Percentiles rank a stretch among this genome's conserved stretches.
phyloP scores from a whole-genome alignment of 2,888 invertebrate genomes.

The Leptarthrus brevirostris region DNA sequence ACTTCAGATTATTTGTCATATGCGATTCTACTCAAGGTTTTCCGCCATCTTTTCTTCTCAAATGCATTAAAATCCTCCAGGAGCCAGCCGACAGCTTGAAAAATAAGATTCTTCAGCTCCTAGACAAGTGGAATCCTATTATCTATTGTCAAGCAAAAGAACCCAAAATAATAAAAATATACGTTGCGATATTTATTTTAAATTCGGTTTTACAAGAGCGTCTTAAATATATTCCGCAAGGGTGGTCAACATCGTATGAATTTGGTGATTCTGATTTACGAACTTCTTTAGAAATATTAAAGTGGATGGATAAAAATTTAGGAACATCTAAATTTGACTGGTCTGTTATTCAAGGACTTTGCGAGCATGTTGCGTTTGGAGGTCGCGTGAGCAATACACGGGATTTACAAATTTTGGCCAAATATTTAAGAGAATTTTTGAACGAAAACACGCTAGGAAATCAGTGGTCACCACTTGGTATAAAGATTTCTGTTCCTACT shows the following conservation, averaged over 20 bases:
- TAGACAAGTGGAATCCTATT: constrained; percentile 73
- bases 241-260: constrained; percentile 91
- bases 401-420: constrained; percentile 69
- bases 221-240: constrained; percentile 90
- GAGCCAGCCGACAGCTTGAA: constrained; percentile 89
- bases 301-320: constrained; percentile 60
- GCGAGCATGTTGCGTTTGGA: constrained; percentile 85
- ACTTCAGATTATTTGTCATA: constrained; percentile 86
- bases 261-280: constrained; percentile 85
- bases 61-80: constrained; percentile 82
- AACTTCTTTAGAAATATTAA: constrained; percentile 75
- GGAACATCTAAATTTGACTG: constrained; percentile 69
- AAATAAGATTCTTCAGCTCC: constrained; percentile 80
- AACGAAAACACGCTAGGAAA: constrained; percentile 71
- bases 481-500: constrained; percentile 62
- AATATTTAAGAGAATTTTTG: constrained; percentile 74
- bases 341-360: constrained; percentile 81
- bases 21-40: constrained; percentile 84
- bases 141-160: constrained; percentile 57
- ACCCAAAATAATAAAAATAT: constrained; percentile 70
- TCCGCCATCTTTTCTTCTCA: constrained; percentile 79
- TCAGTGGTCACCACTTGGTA: constrained; percentile 71
- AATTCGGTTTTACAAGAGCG: constrained; percentile 94
- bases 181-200: constrained; percentile 85
- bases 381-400: constrained; percentile 84